Base-by-base conservation (phyloP, 2,797 vertebrate species). In the Microctenopoma steveboyesi region DNA sequence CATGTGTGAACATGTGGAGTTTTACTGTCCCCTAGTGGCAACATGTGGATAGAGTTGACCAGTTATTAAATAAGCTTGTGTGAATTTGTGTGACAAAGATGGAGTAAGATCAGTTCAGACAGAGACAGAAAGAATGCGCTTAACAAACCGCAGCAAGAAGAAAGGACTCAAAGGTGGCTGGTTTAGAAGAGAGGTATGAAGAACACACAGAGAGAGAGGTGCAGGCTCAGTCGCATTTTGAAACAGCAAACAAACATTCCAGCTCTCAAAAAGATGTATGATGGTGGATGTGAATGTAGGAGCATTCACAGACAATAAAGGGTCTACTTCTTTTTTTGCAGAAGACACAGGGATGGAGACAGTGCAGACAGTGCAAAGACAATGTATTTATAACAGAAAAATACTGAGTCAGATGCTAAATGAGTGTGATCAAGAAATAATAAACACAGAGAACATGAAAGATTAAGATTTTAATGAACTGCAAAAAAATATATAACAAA, bases 21-120 rank as follows among this genome's bases (percentile, higher is more conserved):
- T 82, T 85, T 84, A 90, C 86, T 91, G 89, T 89, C 91, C 89
- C 87, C 93, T 92, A 76, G 71, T 86, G 87, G 56, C 18, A 18
- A 48, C 46, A 60, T 14, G 7, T 11, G 14, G 12, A 56, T 11
- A 48, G 35, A 51, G 16, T 46, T 37, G 54, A 22, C 28, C 60
- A 35, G 45, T 50, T 39, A 10, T 39, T 18, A 57, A 47, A 64
- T 16, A 14, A 65, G 30, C 25, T 40, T 45, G 62, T 50, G 18
- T 39, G 50, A 15, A 27, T 43, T 46, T n/a, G 46, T 43, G 45
- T 16, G 39, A 3, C 10, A 6, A 47, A 40, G 65, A 49, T 14
- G 14, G n/a, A 49, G 45, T 0, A 14, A 58, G 65, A 64, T 51
- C 13, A 16, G 64, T 64, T 50, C 18, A 59, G 22, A 51, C 27